Evolutionary conservation across 2,113 vertebrate genomes (phyloP).

Genomic region (Rhinopomastus cyanomelas): DNA sequence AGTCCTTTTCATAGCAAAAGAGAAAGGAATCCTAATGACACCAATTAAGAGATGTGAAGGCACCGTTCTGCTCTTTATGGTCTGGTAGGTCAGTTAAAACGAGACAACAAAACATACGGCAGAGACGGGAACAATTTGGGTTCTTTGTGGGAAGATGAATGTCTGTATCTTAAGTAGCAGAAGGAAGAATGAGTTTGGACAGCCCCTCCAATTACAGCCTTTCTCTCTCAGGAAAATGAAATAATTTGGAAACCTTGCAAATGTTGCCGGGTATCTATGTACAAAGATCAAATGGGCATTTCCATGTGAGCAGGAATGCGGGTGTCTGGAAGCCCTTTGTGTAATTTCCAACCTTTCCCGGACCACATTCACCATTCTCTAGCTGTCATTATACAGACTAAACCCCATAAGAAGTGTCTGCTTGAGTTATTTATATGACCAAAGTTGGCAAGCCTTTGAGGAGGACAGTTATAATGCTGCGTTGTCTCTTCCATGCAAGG

Average conservation of each 20-base stretch:
- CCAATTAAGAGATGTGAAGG: constrained; percentile 31
- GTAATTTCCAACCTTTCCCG: background rate
- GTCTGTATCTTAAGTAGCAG: background rate
- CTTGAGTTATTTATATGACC: background rate
- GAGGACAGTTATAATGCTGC: background rate
- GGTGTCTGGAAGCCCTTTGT: background rate
- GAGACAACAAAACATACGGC: background rate
- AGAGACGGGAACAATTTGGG: background rate
- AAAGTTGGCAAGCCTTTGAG: background rate
- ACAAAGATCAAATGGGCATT: background rate
- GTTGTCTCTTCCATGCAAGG: background rate
- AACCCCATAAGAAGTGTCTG: background rate
- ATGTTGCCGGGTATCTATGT: background rate
- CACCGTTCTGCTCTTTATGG: background rate
- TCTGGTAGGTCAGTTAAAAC: constrained; percentile 45
- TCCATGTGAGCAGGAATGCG: rapidly evolving
- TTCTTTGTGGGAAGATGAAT: constrained; percentile 47
- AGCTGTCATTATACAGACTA: background rate
- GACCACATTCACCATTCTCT: background rate
- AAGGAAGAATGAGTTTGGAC: background rate
- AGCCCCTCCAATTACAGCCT: constrained; percentile 9
- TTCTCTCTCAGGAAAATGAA: background rate
- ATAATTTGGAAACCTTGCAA: background rate
- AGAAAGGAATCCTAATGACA: constrained; percentile 37
- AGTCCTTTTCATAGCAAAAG: background rate